Evolutionary conservation across 2,113 vertebrate genomes (phyloP).

Genomic region (Ictalurus punctatus): DNA sequence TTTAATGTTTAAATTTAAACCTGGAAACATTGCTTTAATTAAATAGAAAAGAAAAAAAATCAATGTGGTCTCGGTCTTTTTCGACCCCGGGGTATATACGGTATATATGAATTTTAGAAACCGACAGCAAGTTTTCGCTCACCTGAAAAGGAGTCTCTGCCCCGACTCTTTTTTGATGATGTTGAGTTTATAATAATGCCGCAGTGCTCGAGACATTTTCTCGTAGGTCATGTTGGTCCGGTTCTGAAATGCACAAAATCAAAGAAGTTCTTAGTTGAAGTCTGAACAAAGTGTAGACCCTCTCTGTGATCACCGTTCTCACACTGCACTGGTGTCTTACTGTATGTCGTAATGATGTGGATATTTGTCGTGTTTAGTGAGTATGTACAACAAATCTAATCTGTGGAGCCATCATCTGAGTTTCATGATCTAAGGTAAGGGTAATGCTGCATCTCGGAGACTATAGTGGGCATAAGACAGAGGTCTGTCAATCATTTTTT

Average conservation of each 20-base stretch:
- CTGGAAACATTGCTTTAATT: neutral
- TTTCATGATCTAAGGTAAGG: neutral
- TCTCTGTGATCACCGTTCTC: neutral
- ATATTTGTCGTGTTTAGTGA: neutral
- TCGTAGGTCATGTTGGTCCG: conserved; percentile 90
- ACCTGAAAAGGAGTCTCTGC: conserved; percentile 91
- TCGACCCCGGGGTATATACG: neutral
- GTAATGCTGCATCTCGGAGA: neutral
- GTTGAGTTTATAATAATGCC: conserved; percentile 95
- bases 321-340: neutral
- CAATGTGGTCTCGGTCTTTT: neutral
- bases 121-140: conserved; percentile 26
- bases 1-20: neutral
- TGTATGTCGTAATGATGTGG: neutral
- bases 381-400: neutral
- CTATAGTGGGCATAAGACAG: neutral
- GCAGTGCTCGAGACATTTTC: conserved; percentile 89
- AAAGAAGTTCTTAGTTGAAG: neutral
- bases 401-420: neutral
- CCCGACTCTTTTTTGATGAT: conserved; percentile 89
- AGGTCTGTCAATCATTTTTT: neutral
- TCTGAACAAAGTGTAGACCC: neutral
- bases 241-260: conserved; percentile 72
- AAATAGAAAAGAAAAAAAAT: neutral
- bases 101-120: neutral